phyloP scores from a whole-genome alignment of 2,797 vertebrate species.

The Iguana delicatissima region DNA sequence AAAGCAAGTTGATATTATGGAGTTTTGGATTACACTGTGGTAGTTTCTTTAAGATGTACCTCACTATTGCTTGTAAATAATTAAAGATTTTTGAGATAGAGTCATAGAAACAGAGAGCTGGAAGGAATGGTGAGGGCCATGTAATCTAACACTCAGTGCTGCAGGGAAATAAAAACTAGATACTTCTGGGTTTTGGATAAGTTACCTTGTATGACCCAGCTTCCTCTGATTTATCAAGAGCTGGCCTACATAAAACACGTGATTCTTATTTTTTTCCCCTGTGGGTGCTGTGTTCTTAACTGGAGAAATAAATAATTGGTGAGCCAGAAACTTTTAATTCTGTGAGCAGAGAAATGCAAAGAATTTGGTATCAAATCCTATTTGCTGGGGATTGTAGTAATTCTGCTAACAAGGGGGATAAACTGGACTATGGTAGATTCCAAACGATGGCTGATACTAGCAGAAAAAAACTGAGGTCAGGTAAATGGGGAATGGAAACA shows the following conservation, averaged over 20 bases:
- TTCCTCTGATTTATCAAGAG: background rate
- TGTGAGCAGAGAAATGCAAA: background rate
- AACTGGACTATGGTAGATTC: background rate
- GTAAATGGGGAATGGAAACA: background rate
- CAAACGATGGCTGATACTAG: background rate
- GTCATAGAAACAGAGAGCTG: too few relatives aligned
- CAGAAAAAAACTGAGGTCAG: background rate
- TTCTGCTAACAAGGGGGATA: background rate
- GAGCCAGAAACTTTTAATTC: background rate
- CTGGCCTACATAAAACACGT: background rate
- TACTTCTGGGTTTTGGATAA: background rate
- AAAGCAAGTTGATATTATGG: too few relatives aligned
- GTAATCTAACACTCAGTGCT: background rate
- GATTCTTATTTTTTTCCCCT: background rate
- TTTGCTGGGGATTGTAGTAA: background rate
- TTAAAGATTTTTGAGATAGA: too few relatives aligned
- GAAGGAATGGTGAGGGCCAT: background rate
- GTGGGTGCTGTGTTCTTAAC: background rate
- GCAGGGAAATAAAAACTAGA: background rate
- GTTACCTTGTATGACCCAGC: background rate
- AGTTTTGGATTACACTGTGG: too few relatives aligned
- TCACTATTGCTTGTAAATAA: too few relatives aligned
- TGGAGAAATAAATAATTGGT: too few relatives aligned
- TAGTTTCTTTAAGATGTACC: too few relatives aligned
- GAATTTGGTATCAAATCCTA: background rate